These are phyloP conservation scores for Drosophila pallidifrons DNA, from an alignment of 1,140 invertebrate genomes.

Conservation along the genomic window DNA sequence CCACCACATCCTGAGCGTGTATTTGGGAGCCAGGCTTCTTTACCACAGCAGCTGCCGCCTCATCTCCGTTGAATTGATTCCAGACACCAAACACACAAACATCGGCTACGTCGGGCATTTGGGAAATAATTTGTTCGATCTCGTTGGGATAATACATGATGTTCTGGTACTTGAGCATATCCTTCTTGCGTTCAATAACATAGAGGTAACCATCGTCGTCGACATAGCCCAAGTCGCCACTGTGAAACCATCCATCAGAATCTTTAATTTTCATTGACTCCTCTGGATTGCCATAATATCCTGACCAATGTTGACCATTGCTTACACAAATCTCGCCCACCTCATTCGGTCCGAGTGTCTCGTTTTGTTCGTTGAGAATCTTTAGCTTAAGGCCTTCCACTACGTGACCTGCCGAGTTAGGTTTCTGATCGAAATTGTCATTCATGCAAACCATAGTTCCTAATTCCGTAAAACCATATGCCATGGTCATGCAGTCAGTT, in stretches of 20 bases:
- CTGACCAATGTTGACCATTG: conserved; percentile 57
- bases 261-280: conserved; percentile 55
- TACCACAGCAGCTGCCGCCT: conserved; percentile 68
- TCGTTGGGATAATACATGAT: conserved; percentile 79
- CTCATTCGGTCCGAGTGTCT: conserved; percentile 51
- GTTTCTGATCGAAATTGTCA: conserved; percentile 58
- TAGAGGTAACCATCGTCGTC: conserved; percentile 86
- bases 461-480: conserved; percentile 63
- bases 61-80: conserved; percentile 56
- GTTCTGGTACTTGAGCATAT: conserved; percentile 85
- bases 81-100: conserved; percentile 76
- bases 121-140: conserved; percentile 57
- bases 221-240: conserved; percentile 88
- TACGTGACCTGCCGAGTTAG: conserved; percentile 63
- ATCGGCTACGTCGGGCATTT: conserved; percentile 63
- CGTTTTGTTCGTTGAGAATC: conserved; percentile 68
- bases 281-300: conserved; percentile 66
- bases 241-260: conserved; percentile 87
- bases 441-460: conserved; percentile 51
- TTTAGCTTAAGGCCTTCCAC: conserved; percentile 62
- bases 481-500: conserved; percentile 42
- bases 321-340: conserved; percentile 67
- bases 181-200: conserved; percentile 88
- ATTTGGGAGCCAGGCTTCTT: conserved; percentile 46
- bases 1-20: conserved; percentile 61